Base-by-base conservation (phyloP, 2,888 invertebrate species). In the Bombylius discolor region DNA sequence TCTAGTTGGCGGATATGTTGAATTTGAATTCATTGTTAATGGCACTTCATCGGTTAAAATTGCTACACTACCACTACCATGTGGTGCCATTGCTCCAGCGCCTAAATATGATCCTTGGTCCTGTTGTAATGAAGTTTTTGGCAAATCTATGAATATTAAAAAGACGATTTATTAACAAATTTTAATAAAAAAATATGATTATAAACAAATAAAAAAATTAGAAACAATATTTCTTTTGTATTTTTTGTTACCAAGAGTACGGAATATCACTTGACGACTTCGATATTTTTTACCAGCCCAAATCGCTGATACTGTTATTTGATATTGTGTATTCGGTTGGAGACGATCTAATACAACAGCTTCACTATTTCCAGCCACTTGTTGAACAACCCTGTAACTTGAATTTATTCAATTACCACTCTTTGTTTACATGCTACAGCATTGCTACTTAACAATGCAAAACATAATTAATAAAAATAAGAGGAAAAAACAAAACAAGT, bases 331-430 rank as follows among this genome's bases (percentile, higher is more conserved):
- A 73, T 89, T 88, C 32, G 92, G 87, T 69, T 85, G 82, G 61
- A 91, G 77, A 50, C 87, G 86, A 70, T 84, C 87, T 69, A 91
- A 76, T 62, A 88, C 87, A 65, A 90, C 87, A 61, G 89, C 89
- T 72, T 89, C 89, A 60, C 88, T 88, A 77, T 89, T 90, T 64
- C 90, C 89, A 65, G 90, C 90, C 73, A 90, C 89, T 74, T 89
- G 85, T 79, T 87, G 81, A 77, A 90, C 89, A 81, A 90, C 89
- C 83, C 90, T 90, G 89, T 89, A 90, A 89, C 90, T 90, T 88
- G 85, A 75, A 74, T 73, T 79, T 77, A 79, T 80, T 81, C 79
- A 81, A 80, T 74, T 74, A 74, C 70, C 70, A 72, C 70, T 70
- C 72, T 69, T 68, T 70, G 56, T 52, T 52, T 58, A 48, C 51